phyloP scores from a whole-genome alignment of 2,888 invertebrate species.

The Micoletzkya japonica region DNA sequence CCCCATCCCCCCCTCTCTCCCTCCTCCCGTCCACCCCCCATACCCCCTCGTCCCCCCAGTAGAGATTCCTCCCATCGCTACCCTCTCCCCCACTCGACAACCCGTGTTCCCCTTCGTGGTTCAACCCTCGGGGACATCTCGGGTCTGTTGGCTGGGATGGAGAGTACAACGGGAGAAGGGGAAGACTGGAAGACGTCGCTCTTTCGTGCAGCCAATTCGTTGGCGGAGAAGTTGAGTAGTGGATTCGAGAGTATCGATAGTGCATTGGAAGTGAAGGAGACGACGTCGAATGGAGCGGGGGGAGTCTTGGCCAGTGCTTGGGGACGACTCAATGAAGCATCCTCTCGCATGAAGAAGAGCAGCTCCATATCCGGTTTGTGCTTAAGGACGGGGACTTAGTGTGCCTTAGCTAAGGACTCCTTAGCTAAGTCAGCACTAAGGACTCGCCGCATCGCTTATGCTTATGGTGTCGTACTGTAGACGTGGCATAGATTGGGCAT shows the following conservation, averaged over 20 bases:
- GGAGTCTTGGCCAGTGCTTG: not conserved
- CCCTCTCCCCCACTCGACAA: not conserved
- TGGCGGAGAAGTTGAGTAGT: slow-evolving; percentile 9
- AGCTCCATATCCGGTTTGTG: slow-evolving; percentile 8
- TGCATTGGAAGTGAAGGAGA: not conserved
- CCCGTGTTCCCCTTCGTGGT: not conserved
- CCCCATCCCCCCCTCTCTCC: slow-evolving; percentile 1
- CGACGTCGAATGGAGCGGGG: not conserved
- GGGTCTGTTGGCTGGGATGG: slow-evolving; percentile 16
- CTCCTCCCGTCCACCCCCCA: slow-evolving; percentile 1
- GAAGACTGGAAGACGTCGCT: slow-evolving; percentile 22
- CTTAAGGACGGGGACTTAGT: too few species aligned
- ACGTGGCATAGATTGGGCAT: too few species aligned
- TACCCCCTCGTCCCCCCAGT: slow-evolving; percentile 3
- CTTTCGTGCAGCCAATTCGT: slow-evolving; percentile 21
- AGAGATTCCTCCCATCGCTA: not conserved
- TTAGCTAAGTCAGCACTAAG: too few species aligned
- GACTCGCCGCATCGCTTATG: too few species aligned
- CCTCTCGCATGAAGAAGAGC: slow-evolving; percentile 23
- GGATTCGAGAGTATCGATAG: slow-evolving; percentile 3
- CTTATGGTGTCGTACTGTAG: too few species aligned
- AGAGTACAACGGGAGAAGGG: slow-evolving; percentile 1
- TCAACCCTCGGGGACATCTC: not conserved
- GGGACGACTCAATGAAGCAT: slow-evolving; percentile 22
- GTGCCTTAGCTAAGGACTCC: too few species aligned